phyloP scores from a whole-genome alignment of 2,113 vertebrate genomes.

The Nycticorax nycticorax region DNA sequence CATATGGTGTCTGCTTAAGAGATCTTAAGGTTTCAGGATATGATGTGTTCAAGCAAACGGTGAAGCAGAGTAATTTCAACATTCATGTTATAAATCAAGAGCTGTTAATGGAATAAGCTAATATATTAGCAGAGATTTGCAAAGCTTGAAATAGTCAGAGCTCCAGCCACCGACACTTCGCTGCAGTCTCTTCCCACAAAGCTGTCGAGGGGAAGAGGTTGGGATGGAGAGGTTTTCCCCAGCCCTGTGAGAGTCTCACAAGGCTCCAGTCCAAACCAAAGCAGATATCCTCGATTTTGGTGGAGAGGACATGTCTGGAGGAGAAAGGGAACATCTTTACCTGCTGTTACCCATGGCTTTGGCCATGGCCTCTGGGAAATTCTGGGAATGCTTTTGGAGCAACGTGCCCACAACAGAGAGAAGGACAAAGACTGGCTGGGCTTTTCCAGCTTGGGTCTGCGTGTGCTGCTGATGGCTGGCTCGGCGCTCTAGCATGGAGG shows the following conservation, averaged over 20 bases:
- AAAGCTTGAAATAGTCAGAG: not conserved
- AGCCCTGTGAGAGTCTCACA: not conserved
- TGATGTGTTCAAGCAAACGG: not conserved
- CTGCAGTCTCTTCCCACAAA: not conserved
- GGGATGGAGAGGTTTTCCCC: not conserved
- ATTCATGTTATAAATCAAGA: not conserved
- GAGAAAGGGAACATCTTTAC: not conserved
- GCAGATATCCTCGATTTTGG: not conserved
- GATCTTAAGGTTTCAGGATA: not conserved
- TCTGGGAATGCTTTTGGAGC: not conserved
- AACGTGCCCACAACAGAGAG: fast-evolving
- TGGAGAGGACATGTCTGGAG: not conserved
- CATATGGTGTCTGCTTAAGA: not conserved
- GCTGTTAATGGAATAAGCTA: not conserved
- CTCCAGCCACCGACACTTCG: not conserved
- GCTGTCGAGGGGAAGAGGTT: not conserved
- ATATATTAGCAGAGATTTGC: not conserved
- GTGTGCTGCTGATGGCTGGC: not conserved
- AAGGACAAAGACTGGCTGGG: not conserved
- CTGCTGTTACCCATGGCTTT: not conserved
- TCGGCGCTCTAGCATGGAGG: fast-evolving
- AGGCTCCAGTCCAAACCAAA: not conserved
- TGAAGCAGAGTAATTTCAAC: not conserved
- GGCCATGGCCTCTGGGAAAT: not conserved
- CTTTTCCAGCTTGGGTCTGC: not conserved